These are phyloP conservation scores for Idaea straminata DNA, from an alignment of 2,888 invertebrate species.

Conservation along the genomic window DNA sequence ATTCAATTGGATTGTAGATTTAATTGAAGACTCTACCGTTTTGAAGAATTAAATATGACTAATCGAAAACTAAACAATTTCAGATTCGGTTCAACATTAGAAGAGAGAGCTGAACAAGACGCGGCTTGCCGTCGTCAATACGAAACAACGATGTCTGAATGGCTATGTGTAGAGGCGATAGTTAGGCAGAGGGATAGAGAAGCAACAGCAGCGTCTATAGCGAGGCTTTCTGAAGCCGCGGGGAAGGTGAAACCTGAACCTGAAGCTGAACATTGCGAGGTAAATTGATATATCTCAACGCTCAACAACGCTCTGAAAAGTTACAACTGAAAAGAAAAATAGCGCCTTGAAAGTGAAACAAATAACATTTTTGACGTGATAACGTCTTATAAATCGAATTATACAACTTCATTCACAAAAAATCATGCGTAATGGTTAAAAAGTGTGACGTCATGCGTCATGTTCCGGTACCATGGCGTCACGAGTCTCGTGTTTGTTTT, in stretches of 20 bases:
- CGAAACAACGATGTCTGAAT: constrained; percentile 96
- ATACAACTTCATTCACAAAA: too few relatives aligned
- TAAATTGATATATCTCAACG: constrained; percentile 24
- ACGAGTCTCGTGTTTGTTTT: too few relatives aligned
- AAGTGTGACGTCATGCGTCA: too few relatives aligned
- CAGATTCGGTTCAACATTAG: constrained; percentile 84
- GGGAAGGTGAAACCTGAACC: constrained; percentile 69
- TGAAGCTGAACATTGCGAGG: constrained; percentile 55
- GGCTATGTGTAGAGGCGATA: constrained; percentile 96
- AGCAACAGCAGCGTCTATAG: constrained; percentile 90
- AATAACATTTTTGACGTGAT: too few relatives aligned
- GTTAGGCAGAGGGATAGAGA: constrained; percentile 91
- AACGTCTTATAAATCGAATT: too few relatives aligned
- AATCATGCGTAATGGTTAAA: too few relatives aligned
- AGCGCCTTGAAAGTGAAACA: too few relatives aligned
- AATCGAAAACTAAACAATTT: background rate
- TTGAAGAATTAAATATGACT: background rate
- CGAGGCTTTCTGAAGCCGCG: constrained; percentile 88
- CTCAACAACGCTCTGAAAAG: too few relatives aligned
- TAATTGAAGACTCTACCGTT: too few relatives aligned
- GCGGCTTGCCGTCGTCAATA: constrained; percentile 86
- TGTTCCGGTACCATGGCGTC: too few relatives aligned
- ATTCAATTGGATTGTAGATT: too few relatives aligned
- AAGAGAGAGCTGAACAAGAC: constrained; percentile 84
- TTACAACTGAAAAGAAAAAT: too few relatives aligned